Conservation (phyloP, 2,888 invertebrate species). For the Drosophila anomalata region DNA sequence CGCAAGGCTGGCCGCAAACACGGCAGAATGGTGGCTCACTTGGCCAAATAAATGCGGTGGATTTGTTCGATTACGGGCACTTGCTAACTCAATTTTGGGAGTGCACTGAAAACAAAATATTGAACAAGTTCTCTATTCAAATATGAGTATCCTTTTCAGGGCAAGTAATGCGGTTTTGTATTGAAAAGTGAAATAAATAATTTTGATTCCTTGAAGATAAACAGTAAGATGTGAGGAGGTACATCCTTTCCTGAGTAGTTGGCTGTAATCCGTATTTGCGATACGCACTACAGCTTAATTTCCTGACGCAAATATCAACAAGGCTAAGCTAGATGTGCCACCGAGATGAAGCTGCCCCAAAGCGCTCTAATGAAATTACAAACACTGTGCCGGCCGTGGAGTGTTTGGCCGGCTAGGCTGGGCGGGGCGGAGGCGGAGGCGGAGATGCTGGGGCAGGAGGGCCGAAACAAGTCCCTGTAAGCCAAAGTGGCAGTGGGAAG, state of each 20-base stretch:
- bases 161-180: too few relatives aligned
- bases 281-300: constrained; percentile 68
- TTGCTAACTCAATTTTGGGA: background rate
- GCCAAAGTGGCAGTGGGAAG: constrained; percentile 76
- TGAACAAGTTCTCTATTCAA: too few relatives aligned
- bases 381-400: constrained; percentile 17
- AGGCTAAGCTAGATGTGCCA: constrained; percentile 47
- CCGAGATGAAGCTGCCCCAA: constrained; percentile 52
- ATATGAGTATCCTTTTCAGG: too few relatives aligned
- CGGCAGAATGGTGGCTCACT: background rate
- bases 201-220: too few relatives aligned
- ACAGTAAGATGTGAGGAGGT: background rate
- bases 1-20: constrained; percentile 18
- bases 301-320: constrained; percentile 75
- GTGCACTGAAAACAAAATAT: background rate
- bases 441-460: background rate
- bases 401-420: background rate
- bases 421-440: background rate
- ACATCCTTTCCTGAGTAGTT: too few relatives aligned
- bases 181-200: too few relatives aligned
- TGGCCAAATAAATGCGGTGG: constrained; percentile 14
- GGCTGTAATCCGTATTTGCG: constrained; percentile 28
- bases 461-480: constrained; percentile 43
- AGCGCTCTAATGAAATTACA: constrained; percentile 73
- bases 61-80: constrained; percentile 5